Evolutionary conservation across 2,113 vertebrate species (phyloP).

Genomic region (Notarius lentiginosus): DNA sequence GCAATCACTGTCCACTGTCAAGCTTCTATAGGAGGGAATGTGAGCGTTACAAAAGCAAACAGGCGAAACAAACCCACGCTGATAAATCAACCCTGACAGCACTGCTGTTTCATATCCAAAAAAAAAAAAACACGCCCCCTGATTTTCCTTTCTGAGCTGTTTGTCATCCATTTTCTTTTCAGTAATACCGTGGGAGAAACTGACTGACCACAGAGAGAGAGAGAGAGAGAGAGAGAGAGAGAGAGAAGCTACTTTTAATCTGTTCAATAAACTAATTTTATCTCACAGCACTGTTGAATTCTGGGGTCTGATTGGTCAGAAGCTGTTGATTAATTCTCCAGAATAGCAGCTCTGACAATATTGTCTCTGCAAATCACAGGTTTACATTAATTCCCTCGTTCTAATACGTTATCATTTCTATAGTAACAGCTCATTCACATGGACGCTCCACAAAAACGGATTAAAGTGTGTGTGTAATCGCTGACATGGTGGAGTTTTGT

Average conservation of each 20-base stretch:
- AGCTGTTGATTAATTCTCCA: neutral
- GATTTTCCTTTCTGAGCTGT: neutral
- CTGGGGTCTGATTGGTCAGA: neutral
- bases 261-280: neutral
- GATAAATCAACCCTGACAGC: slow-evolving; percentile 17
- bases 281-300: neutral
- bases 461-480: no score
- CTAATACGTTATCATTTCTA: neutral
- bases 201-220: neutral
- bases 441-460: no score
- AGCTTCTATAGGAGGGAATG: neutral
- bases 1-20: neutral
- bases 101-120: neutral
- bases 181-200: neutral
- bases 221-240: neutral
- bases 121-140: neutral
- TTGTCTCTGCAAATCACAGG: no score
- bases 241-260: neutral
- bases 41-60: neutral
- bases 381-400: neutral
- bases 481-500: no score
- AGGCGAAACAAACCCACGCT: neutral
- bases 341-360: neutral
- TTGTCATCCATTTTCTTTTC: slow-evolving; percentile 16
- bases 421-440: no score